phyloP scores from a whole-genome alignment of 2,888 invertebrate species.

The Cerceris ruficornis region DNA sequence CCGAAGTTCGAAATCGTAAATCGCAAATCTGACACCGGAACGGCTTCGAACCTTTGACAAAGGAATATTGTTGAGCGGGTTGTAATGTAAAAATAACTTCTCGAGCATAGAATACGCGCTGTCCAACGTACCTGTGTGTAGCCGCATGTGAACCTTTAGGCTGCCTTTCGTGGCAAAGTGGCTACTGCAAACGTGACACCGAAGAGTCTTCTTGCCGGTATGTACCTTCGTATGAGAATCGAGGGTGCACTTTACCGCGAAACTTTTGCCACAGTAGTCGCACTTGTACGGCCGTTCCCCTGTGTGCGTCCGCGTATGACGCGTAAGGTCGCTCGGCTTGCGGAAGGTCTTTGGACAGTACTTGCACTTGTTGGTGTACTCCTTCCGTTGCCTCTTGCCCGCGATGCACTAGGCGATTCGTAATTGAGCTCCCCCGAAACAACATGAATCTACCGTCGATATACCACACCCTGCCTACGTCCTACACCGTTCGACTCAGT shows the following conservation, averaged over 20 bases:
- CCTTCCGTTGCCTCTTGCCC: constrained; percentile 69
- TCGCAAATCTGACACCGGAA: constrained; percentile 85
- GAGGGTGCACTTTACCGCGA: constrained; percentile 87
- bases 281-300: constrained; percentile 87
- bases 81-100: neutral
- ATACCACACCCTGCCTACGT: no score
- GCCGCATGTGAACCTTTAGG: constrained; percentile 86
- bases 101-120: neutral
- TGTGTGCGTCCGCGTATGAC: constrained; percentile 87
- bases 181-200: constrained; percentile 85
- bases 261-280: constrained; percentile 83
- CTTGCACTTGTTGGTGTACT: constrained; percentile 83
- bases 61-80: neutral
- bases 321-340: constrained; percentile 86
- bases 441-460: no score
- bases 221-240: constrained; percentile 86
- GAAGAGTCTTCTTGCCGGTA: constrained; percentile 83
- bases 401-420: constrained; percentile 20
- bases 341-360: constrained; percentile 86
- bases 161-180: constrained; percentile 86
- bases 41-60: constrained; percentile 83
- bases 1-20: constrained; percentile 86
- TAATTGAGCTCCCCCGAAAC: neutral
- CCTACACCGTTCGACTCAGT: no score
- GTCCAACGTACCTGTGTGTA: constrained; percentile 83